Evolutionary conservation across 2,113 vertebrate genomes (phyloP).

Genomic region (Microcebus murinus): DNA sequence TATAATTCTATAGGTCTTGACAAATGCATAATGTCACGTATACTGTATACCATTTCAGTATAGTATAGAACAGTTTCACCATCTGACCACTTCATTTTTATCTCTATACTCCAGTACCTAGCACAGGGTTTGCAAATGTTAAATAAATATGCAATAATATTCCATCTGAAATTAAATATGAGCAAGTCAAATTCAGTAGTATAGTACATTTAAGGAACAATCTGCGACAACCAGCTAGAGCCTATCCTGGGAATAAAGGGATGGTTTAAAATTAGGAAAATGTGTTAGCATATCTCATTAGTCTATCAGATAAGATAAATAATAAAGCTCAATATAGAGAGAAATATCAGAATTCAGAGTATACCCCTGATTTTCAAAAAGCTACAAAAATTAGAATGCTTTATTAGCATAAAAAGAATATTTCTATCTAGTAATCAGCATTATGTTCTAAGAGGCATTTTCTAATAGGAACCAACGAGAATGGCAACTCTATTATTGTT

Average conservation of each 20-base stretch:
- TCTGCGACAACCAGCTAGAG: conserved; percentile 11
- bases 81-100: conserved; percentile 35
- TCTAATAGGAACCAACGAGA: not conserved
- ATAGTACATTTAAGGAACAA: conserved; percentile 17
- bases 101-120: not conserved
- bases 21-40: not conserved
- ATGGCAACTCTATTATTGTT: not conserved
- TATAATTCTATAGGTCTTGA: not conserved
- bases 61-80: not conserved
- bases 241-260: conserved; percentile 1
- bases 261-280: conserved; percentile 51
- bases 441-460: not conserved
- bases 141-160: not conserved
- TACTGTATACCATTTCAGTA: not conserved
- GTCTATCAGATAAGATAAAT: conserved; percentile 44
- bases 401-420: not conserved
- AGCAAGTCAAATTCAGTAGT: conserved; percentile 17
- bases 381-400: conserved; percentile 4
- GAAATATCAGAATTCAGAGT: conserved; percentile 32
- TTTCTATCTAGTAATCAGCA: not conserved
- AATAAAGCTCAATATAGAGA: not conserved
- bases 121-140: not conserved
- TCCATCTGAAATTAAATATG: conserved; percentile 17
- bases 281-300: not conserved
- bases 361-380: not conserved